Percentiles rank a stretch among this genome's conserved stretches.
Conservation (phyloP, 2,888 invertebrate species). For the Tetranychus piercei region DNA sequence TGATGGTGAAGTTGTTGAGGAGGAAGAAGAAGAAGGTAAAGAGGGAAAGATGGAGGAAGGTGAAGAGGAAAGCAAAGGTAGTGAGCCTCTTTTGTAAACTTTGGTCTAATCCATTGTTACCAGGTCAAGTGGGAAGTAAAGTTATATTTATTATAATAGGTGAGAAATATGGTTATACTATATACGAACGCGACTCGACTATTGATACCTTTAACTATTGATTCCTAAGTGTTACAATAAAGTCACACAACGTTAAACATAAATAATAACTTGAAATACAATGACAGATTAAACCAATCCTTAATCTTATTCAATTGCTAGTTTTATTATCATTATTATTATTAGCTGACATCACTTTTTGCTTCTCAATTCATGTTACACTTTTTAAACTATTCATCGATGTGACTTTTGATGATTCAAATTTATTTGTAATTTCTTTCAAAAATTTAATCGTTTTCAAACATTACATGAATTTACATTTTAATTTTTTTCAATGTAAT, state of each 20-base stretch:
- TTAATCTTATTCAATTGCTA: background rate
- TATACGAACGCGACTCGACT: background rate
- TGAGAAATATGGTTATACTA: background rate
- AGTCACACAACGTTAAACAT: background rate
- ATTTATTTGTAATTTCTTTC: too few relatives aligned
- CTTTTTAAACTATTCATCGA: too few relatives aligned
- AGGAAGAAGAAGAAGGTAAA: background rate
- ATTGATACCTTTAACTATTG: background rate
- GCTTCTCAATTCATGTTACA: too few relatives aligned
- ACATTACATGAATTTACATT: too few relatives aligned
- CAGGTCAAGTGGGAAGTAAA: background rate
- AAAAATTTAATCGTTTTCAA: too few relatives aligned
- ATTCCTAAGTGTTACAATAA: background rate
- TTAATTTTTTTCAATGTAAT: too few relatives aligned
- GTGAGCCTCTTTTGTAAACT: background rate
- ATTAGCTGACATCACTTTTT: too few relatives aligned
- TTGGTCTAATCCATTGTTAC: background rate
- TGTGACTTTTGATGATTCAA: too few relatives aligned
- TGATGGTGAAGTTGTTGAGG: background rate
- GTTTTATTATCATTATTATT: background rate
- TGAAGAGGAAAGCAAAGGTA: background rate
- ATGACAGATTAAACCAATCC: background rate
- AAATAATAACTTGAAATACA: background rate
- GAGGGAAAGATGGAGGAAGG: background rate
- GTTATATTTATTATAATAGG: background rate